These are phyloP conservation scores for Cromileptes altivelis DNA, from an alignment of 2,113 vertebrate genomes.

Conservation along the genomic window DNA sequence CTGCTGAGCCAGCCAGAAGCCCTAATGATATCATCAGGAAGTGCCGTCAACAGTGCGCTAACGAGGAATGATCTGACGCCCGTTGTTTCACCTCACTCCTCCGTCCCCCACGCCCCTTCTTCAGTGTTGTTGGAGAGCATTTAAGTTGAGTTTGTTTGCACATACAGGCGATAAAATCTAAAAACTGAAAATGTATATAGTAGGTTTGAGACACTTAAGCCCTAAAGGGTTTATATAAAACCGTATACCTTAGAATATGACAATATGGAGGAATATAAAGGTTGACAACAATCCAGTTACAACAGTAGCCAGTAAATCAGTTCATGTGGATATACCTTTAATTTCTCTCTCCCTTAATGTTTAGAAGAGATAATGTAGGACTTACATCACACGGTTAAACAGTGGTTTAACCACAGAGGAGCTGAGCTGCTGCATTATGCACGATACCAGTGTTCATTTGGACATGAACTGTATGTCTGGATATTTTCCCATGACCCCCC, in stretches of 20 bases:
- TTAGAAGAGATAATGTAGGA: not conserved
- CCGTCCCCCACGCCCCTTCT: slow-evolving; percentile 8
- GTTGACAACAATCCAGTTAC: not conserved
- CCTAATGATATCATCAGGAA: slow-evolving; percentile 84
- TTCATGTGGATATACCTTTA: not conserved
- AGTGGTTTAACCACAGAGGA: not conserved
- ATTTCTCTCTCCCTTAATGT: not conserved
- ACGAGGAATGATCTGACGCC: slow-evolving; percentile 77
- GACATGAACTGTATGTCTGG: slow-evolving; percentile 27
- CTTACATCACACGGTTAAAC: not conserved
- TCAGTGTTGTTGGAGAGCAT: slow-evolving; percentile 8
- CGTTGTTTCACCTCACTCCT: slow-evolving; percentile 61
- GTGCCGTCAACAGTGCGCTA: slow-evolving; percentile 73
- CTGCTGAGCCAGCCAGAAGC: slow-evolving; percentile 78
- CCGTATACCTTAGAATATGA: not conserved
- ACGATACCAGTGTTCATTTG: slow-evolving; percentile 18
- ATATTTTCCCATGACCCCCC: slow-evolving; percentile 37
- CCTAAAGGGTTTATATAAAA: not conserved
- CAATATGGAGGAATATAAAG: not conserved
- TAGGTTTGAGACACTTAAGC: not conserved
- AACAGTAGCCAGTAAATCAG: not conserved
- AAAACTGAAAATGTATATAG: not conserved
- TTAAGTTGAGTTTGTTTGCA: slow-evolving; percentile 32
- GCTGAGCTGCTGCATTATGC: slow-evolving; percentile 10
- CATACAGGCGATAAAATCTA: slow-evolving; percentile 3